A percentile compares a stretch with the other conserved stretches of the same genome.
Conservation (phyloP, 2,797 vertebrate genomes). For the Phoebastria nigripes region DNA sequence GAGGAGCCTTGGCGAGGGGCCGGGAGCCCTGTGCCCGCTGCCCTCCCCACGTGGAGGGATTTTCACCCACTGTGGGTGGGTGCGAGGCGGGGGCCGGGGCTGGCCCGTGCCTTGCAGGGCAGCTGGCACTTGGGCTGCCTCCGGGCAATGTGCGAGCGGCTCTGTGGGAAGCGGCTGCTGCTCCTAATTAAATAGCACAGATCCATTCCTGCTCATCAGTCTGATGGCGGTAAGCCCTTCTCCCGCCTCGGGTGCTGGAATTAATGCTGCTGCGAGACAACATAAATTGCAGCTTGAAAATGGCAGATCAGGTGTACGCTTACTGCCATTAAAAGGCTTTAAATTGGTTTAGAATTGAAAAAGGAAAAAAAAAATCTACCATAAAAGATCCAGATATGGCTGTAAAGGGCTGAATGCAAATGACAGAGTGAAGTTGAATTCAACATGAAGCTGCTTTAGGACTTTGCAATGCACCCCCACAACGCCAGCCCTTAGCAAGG, state of each 20-base stretch:
- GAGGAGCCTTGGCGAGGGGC: background rate
- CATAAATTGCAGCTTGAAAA: background rate
- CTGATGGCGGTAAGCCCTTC: background rate
- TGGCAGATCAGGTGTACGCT: background rate
- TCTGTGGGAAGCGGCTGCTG: background rate
- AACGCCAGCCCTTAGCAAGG: background rate
- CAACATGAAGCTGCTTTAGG: background rate
- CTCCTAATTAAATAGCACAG: background rate
- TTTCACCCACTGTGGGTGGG: accelerated
- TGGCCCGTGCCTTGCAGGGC: accelerated
- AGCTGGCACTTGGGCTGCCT: background rate
- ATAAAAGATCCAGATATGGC: background rate
- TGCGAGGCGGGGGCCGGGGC: accelerated
- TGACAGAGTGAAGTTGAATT: background rate
- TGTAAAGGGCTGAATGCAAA: background rate
- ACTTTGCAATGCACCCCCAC: background rate
- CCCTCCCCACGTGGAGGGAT: accelerated
- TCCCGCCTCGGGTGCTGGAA: background rate
- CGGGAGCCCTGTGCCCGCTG: background rate
- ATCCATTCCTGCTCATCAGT: background rate
- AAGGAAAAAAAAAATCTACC: background rate
- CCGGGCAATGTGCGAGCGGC: background rate
- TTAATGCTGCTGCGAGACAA: background rate
- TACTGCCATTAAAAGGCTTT: background rate
- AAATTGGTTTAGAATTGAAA: background rate